These are phyloP conservation scores for Oncorhynchus nerka DNA, from an alignment of 2,113 vertebrate species.

Conservation along the genomic window DNA sequence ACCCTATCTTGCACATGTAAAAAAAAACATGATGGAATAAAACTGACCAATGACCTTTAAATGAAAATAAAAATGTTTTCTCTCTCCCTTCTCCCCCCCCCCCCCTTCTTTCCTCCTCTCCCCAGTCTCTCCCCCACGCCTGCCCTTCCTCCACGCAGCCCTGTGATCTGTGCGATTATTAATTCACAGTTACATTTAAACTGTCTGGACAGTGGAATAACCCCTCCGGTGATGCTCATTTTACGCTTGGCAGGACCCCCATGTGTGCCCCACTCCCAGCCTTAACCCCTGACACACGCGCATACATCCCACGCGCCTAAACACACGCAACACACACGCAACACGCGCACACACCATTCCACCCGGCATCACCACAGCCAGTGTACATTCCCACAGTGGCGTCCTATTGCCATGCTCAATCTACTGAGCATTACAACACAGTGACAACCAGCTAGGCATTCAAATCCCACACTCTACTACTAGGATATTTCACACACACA, in stretches of 20 bases:
- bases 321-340: no score
- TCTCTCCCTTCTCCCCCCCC: neutral
- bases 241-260: conserved; percentile 45
- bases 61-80: neutral
- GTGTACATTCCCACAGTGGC: no score
- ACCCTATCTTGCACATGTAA: no score
- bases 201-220: conserved; percentile 49
- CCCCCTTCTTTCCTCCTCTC: conserved; percentile 25
- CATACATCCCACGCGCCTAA: neutral
- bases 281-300: neutral
- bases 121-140: conserved; percentile 43
- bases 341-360: neutral
- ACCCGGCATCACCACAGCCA: no score
- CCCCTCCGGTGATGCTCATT: conserved; percentile 45
- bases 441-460: neutral
- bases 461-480: neutral
- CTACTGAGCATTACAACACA: neutral
- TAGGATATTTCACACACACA: neutral
- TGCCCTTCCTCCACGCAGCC: conserved; percentile 32
- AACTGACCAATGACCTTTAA: neutral
- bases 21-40: neutral
- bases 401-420: no score
- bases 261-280: neutral
- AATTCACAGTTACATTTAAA: conserved; percentile 63
- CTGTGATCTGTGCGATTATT: conserved; percentile 54